Evolutionary conservation across 2,797 vertebrate genomes (phyloP).

Genomic region (Notolabrus celidotus): DNA sequence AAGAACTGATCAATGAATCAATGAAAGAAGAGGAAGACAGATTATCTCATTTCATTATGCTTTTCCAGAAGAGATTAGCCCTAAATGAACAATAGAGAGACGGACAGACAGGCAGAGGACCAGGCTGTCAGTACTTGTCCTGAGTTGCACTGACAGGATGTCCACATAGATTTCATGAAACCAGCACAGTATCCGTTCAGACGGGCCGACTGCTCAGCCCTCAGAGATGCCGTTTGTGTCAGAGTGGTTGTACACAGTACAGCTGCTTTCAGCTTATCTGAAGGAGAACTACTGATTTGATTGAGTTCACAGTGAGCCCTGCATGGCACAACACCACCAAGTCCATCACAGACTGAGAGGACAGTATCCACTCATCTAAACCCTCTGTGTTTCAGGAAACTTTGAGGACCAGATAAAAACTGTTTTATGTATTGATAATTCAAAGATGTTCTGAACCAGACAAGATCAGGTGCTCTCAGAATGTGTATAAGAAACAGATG

Average conservation of each 20-base stretch:
- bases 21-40: conserved; percentile 19
- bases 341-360: not conserved
- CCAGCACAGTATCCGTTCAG: not conserved
- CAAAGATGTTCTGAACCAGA: no score
- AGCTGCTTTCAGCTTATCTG: not conserved
- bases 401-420: no score
- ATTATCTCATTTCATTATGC: conserved; percentile 37
- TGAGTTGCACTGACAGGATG: not conserved
- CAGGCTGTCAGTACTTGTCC: conserved; percentile 8
- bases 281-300: not conserved
- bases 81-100: conserved; percentile 11
- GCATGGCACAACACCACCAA: not conserved
- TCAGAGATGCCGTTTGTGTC: not conserved
- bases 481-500: no score
- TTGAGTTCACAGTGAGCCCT: not conserved
- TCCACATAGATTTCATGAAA: conserved; percentile 11
- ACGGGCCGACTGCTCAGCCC: not conserved
- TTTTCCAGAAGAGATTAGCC: conserved; percentile 44
- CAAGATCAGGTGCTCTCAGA: no score
- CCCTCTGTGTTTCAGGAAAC: no score
- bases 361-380: no score
- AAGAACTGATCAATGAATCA: conserved; percentile 33
- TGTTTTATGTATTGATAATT: no score
- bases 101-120: conserved; percentile 3
- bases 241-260: not conserved